Base-by-base conservation (phyloP, 1,140 invertebrate species). In the Heterodera carotae region DNA sequence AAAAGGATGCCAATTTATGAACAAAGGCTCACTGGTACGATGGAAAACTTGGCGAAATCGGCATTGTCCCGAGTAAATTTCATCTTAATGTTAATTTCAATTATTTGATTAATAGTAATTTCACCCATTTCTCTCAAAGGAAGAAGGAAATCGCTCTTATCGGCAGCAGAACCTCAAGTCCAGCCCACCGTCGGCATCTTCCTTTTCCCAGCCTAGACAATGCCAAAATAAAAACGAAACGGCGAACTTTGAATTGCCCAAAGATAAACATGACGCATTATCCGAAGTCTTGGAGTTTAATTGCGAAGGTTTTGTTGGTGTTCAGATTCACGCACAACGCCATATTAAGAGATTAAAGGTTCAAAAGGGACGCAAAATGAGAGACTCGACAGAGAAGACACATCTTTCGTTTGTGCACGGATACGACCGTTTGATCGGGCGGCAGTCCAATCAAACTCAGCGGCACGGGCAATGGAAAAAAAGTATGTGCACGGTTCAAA, bases 351-450 rank as follows among this genome's bases (percentile, higher is more conserved):
- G 27, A 18, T 29, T 22, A 70, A 70, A 22, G 33, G 7, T 22
- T 56, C 22, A 27, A 71, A 15, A 71, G 34, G 25, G 29, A 71
- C 68, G 27, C 12, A 48, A 71, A n/a, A 31, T n/a, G 31, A 48
- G 36, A 53, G 59, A 2, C 34, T 31, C 6, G 33, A 71, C 6
- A 71, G 33, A 3, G 31, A 18, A 22, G 15, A n/a, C 12, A n/a
- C 18, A 25, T 18, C 22, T 25, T 15, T 22, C 22, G 48, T 56
- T 12, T 56, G 48, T 56, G 48, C 48, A 22, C 12, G 48, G 48
- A 4, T 56, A 5, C 48, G 48, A 22, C 48, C 48, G 4, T 56
- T 56, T 56, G 15, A 22, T 22, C 15, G 48, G 48, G 48, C 12
- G 5, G 12, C n/a, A n/a, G n/a, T 18, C 22, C 48, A 15, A 18